Evolutionary conservation across 2,113 vertebrate species (phyloP), one percentile per base, ranked within the genome.

Genomic region (Recurvirostra avosetta): DNA sequence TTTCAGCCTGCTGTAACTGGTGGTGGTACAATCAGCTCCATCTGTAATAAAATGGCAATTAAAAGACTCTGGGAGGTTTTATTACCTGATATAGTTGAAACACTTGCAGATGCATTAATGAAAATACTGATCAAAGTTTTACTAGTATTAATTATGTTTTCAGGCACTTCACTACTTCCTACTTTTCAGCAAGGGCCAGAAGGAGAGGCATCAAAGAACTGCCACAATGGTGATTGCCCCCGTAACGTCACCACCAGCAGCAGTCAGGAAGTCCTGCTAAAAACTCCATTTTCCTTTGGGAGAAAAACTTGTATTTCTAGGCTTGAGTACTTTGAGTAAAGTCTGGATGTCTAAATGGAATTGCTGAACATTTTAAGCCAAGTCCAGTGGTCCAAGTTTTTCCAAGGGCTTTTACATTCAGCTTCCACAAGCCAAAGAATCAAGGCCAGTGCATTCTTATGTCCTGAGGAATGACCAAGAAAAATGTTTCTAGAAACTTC

Each of bases 401-500:
- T 85, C 45, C 38, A 59, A 80, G 50, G 63, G 49, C 19, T 94
- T 91, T 94, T 76, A 61, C 67, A 45, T 91, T 55, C 55, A 58
- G 43, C 38, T 95, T 77, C 53, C 50, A 43, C 14, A 74, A 90
- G 77, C 73, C 84, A 85, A 90, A 81, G 52, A 76, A 91, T 72
- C 49, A 55, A 78, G 70, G 65, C 79, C 86, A 92, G 32, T 38
- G 43, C 70, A 76, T 89, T 94, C 49, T 81, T 66, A 38, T 59
- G 41, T 75, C 84, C 90, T 83, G 81, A 76, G 75, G 71, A 85
- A 81, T 49, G 58, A 85, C 77, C 89, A 92, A 90, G 80, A 88
- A 90, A 87, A 95, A 90, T 41, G 62, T 66, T 93, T 91, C 91
- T 62, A 86, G 87, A 96, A 95, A 77, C 45, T 89, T 87, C 80